Percentiles rank a stretch among this genome's conserved stretches.
Evolutionary conservation across 1,140 invertebrate species (phyloP).

Genomic region (Propsilocerus akamusi): DNA sequence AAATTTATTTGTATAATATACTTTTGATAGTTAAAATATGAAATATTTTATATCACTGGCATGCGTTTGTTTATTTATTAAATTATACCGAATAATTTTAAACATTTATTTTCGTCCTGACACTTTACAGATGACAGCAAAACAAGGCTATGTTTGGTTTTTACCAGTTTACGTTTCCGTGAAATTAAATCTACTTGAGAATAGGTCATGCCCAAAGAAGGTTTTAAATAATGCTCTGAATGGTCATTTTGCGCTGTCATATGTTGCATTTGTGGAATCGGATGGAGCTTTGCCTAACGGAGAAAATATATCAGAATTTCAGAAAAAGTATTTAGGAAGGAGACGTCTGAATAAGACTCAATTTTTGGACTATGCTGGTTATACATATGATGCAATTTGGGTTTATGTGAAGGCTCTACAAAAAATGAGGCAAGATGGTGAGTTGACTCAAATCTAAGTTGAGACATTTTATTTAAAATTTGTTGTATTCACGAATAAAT

Average conservation of each 20-base stretch:
- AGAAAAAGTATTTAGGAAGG: too few relatives aligned
- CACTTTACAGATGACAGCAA: conserved; percentile 31
- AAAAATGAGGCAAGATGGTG: conserved; percentile 29
- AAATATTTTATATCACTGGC: too few relatives aligned
- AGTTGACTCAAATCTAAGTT: neutral
- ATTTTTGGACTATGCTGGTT: conserved; percentile 47
- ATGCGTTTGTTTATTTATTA: too few relatives aligned
- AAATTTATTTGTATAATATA: too few relatives aligned
- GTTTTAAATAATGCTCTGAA: conserved; percentile 38
- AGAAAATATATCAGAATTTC: too few relatives aligned
- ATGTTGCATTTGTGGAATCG: conserved; percentile 43
- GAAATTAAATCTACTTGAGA: conserved; percentile 31
- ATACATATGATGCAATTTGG: conserved; percentile 72
- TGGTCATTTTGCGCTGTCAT: conserved; percentile 52
- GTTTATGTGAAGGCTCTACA: conserved; percentile 56
- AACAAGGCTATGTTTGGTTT: conserved; percentile 66
- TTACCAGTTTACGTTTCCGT: conserved; percentile 48
- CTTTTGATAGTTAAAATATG: too few relatives aligned
- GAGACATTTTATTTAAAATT: neutral
- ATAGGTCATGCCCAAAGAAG: conserved; percentile 11
- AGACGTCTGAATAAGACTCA: conserved; percentile 10
- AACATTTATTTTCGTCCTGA: too few relatives aligned
- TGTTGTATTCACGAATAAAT: conserved; percentile 10
- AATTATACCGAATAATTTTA: too few relatives aligned
- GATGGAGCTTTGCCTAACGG: conserved; percentile 42